These are phyloP conservation scores for Amblyopsis rosae DNA, from an alignment of 2,113 vertebrate species.

Conservation along the genomic window DNA sequence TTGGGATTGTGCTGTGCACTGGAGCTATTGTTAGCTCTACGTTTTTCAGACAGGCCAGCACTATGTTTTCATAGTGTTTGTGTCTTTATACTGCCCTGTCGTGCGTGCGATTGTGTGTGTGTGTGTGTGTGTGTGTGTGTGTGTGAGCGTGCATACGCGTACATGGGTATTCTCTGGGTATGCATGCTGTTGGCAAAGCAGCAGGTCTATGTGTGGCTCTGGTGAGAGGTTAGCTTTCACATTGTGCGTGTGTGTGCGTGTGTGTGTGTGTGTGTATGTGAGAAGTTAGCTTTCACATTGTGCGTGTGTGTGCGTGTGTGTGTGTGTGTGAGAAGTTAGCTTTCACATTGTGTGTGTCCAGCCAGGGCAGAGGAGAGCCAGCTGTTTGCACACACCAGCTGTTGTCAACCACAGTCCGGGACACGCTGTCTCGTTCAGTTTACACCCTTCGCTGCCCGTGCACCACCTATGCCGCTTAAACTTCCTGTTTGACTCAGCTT, in stretches of 20 bases:
- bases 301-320: conserved; percentile 22
- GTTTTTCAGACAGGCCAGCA: conserved; percentile 39
- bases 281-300: neutral
- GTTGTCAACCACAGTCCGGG: conserved; percentile 40
- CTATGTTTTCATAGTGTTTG: conserved; percentile 1
- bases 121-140: conserved; percentile 5
- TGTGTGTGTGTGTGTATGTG: neutral
- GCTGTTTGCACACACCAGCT: conserved; percentile 33
- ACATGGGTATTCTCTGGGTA: neutral
- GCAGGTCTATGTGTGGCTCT: neutral
- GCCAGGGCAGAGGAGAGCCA: conserved; percentile 27
- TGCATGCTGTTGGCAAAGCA: neutral
- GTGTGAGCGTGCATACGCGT: neutral
- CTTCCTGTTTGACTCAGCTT: conserved; percentile 6
- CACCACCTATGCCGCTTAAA: conserved; percentile 40
- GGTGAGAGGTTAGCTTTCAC: neutral
- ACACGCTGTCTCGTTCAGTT: conserved; percentile 48
- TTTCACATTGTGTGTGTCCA: conserved; percentile 5
- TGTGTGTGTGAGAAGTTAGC: neutral
- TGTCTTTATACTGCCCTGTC: neutral
- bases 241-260: conserved; percentile 15
- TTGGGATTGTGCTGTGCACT: neutral
- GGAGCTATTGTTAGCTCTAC: conserved; percentile 25
- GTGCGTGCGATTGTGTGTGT: neutral
- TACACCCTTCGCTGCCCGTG: conserved; percentile 43